These are phyloP conservation scores for Coboldia fuscipes DNA, from an alignment of 1,140 invertebrate species.

Conservation along the genomic window DNA sequence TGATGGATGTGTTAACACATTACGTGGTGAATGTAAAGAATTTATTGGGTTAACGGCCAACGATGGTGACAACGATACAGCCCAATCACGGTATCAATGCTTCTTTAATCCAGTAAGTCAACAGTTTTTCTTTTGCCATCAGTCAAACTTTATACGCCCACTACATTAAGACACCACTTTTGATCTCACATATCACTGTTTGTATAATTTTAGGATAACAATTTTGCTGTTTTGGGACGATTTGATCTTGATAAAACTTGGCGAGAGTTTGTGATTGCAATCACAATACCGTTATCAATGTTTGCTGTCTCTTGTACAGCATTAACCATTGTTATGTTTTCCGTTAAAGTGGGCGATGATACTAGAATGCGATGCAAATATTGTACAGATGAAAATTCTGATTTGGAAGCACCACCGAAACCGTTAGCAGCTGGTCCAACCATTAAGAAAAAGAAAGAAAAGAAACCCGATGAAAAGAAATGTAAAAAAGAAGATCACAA, in stretches of 20 bases:
- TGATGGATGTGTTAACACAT: slow-evolving; percentile 73
- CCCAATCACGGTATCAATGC: slow-evolving; percentile 70
- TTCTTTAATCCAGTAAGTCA: slow-evolving; percentile 30
- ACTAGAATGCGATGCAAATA: slow-evolving; percentile 72
- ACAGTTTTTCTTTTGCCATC: too few relatives aligned
- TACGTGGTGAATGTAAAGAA: slow-evolving; percentile 67
- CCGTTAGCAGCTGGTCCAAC: too few relatives aligned
- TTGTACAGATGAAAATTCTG: slow-evolving; percentile 24
- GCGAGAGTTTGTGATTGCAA: slow-evolving; percentile 56
- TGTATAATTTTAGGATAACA: too few relatives aligned
- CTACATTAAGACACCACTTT: too few relatives aligned
- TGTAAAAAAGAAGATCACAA: too few relatives aligned
- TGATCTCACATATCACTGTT: too few relatives aligned
- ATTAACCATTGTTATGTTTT: slow-evolving; percentile 20
- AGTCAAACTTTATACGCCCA: too few relatives aligned
- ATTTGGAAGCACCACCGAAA: too few relatives aligned
- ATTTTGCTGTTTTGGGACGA: slow-evolving; percentile 27
- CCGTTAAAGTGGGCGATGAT: slow-evolving; percentile 45
- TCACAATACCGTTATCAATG: slow-evolving; percentile 57
- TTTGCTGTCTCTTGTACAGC: slow-evolving; percentile 67
- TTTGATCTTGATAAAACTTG: slow-evolving; percentile 59
- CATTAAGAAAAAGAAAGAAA: too few relatives aligned
- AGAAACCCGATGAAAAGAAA: too few relatives aligned
- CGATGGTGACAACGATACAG: slow-evolving; percentile 70
- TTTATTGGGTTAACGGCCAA: slow-evolving; percentile 62